These are phyloP conservation scores for Drosophila kikkawai DNA, from an alignment of 1,140 invertebrate species.

Conservation along the genomic window DNA sequence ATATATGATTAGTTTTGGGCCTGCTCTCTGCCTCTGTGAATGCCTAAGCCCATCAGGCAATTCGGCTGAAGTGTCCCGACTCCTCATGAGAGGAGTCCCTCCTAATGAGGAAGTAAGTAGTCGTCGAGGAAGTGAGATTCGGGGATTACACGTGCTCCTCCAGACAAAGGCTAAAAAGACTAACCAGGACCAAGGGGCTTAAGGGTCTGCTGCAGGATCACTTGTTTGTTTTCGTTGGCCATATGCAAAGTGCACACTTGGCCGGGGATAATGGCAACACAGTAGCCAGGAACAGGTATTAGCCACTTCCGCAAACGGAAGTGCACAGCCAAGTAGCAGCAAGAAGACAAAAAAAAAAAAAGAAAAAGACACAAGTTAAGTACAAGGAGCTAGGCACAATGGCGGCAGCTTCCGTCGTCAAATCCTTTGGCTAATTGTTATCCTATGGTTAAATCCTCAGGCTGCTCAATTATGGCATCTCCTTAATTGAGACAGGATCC, in stretches of 20 bases:
- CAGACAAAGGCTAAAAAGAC: conserved; percentile 47
- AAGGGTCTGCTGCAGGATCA: conserved; percentile 22
- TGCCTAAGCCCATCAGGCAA: conserved; percentile 58
- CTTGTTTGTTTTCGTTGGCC: conserved; percentile 53
- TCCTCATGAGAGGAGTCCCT: neutral
- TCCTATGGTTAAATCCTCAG: conserved; percentile 53
- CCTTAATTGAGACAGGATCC: conserved; percentile 63
- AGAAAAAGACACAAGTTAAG: conserved; percentile 73
- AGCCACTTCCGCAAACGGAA: conserved; percentile 61
- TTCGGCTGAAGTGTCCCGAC: conserved; percentile 48
- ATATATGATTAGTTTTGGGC: conserved; percentile 29
- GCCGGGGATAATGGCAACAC: conserved; percentile 14
- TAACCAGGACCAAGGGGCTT: conserved; percentile 15
- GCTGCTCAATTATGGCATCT: conserved; percentile 79
- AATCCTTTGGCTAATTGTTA: conserved; percentile 82
- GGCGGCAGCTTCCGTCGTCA: conserved; percentile 69
- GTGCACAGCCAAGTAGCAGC: conserved; percentile 14
- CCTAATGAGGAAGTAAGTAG: conserved; percentile 77
- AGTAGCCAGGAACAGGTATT: conserved; percentile 36
- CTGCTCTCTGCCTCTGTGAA: neutral
- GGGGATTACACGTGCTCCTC: conserved; percentile 53
- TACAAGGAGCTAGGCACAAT: conserved; percentile 42
- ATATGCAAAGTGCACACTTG: conserved; percentile 63
- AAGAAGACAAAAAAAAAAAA: conserved; percentile 18
- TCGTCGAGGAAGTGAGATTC: conserved; percentile 20